Conservation (phyloP, 2,113 vertebrate species). For the Peromyscus californicus region DNA sequence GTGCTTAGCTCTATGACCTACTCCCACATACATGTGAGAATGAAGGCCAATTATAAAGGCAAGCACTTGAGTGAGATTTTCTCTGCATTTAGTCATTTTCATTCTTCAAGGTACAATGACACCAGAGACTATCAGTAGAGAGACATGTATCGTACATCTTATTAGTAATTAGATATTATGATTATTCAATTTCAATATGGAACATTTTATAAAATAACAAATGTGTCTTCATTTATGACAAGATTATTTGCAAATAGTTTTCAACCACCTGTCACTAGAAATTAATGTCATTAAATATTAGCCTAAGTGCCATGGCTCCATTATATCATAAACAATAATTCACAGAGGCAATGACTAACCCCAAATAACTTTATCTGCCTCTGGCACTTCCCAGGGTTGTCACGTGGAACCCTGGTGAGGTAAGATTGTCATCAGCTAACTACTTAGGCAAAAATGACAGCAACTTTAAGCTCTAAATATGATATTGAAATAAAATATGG, state of each 20-base stretch:
- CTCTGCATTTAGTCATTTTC: slow-evolving; percentile 21
- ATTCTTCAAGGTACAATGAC: not conserved
- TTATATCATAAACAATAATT: slow-evolving; percentile 8
- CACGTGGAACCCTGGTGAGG: not conserved
- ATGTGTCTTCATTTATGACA: not conserved
- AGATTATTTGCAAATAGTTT: not conserved
- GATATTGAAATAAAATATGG: not conserved
- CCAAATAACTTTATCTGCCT: not conserved
- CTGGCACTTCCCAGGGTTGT: not conserved
- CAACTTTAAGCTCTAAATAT: not conserved
- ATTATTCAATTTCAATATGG: not conserved
- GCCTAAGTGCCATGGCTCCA: not conserved
- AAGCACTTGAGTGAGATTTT: not conserved
- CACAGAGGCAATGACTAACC: not conserved
- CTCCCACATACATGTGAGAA: not conserved
- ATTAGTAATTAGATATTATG: not conserved
- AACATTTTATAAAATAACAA: slow-evolving; percentile 36
- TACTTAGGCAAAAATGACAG: not conserved
- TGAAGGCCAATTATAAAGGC: not conserved
- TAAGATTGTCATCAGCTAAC: not conserved
- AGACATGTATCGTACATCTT: not conserved
- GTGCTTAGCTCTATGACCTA: not conserved
- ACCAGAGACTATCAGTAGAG: not conserved
- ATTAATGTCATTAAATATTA: not conserved
- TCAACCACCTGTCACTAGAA: not conserved